phyloP scores from a whole-genome alignment of 2,113 vertebrate genomes.

The Peucedramus taeniatus region DNA sequence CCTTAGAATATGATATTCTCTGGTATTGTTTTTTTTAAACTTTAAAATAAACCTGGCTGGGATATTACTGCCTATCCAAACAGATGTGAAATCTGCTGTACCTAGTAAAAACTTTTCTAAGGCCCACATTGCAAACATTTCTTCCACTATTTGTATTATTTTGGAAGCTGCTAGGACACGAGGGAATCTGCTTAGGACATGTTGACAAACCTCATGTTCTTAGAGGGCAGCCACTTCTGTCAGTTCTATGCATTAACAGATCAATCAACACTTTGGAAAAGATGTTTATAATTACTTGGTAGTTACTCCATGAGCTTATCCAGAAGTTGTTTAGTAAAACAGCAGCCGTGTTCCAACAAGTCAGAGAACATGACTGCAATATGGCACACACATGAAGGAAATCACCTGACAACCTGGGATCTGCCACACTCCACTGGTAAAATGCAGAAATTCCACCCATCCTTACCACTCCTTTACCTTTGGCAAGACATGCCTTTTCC shows the following conservation, averaged over 20 bases:
- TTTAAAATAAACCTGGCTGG: neutral
- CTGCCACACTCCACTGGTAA: neutral
- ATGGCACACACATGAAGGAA: neutral
- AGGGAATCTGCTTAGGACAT: neutral
- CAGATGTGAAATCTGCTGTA: neutral
- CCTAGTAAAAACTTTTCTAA: neutral
- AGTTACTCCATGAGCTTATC: neutral
- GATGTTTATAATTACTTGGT: neutral
- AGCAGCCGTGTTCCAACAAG: neutral
- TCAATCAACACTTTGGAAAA: neutral
- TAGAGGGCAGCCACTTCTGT: neutral
- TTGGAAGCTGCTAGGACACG: neutral
- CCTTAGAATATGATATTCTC: neutral
- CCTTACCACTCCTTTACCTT: conserved; percentile 70
- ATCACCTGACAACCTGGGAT: neutral
- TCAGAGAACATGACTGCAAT: neutral
- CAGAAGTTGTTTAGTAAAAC: neutral
- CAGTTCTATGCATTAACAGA: neutral
- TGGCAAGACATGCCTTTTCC: conserved; percentile 83
- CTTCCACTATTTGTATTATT: neutral
- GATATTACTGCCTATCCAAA: neutral
- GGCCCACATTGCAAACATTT: neutral
- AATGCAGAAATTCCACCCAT: neutral
- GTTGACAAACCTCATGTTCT: neutral
- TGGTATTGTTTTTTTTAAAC: neutral